Evolutionary conservation across 2,113 vertebrate genomes (phyloP).

Genomic region (Chionis minor): DNA sequence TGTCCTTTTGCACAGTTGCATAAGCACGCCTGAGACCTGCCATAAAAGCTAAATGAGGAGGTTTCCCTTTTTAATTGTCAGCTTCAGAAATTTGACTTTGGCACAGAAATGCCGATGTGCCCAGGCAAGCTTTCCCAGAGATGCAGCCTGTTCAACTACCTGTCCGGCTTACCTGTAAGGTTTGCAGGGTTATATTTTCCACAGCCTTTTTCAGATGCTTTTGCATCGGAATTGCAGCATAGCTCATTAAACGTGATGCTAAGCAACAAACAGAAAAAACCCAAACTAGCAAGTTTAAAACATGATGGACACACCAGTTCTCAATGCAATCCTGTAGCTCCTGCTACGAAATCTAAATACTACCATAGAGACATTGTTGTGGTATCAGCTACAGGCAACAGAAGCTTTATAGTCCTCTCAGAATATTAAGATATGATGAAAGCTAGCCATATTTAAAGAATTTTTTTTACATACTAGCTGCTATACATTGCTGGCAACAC

Average conservation of each 20-base stretch:
- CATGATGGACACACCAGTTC: background rate
- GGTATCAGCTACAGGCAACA: background rate
- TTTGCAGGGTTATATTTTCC: background rate
- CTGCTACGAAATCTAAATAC: conserved; percentile 3
- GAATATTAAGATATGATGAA: conserved; percentile 17
- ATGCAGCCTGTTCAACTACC: background rate
- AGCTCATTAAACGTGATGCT: background rate
- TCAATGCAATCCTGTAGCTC: background rate
- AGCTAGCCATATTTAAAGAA: conserved; percentile 32
- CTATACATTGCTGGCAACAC: background rate
- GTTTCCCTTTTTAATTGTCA: background rate
- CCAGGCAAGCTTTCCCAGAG: background rate
- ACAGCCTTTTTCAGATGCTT: background rate
- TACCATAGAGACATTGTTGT: background rate
- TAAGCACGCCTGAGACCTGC: background rate
- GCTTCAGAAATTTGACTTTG: background rate
- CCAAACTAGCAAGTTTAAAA: background rate
- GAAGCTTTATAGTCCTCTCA: background rate
- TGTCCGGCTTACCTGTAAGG: background rate
- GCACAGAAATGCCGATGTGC: background rate
- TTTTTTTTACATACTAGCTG: background rate
- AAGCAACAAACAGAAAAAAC: background rate
- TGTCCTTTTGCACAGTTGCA: background rate
- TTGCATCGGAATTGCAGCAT: background rate
- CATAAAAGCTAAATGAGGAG: background rate